These are phyloP conservation scores for Triplophysa yarkandensis DNA, from an alignment of 2,797 vertebrate genomes.

Conservation along the genomic window DNA sequence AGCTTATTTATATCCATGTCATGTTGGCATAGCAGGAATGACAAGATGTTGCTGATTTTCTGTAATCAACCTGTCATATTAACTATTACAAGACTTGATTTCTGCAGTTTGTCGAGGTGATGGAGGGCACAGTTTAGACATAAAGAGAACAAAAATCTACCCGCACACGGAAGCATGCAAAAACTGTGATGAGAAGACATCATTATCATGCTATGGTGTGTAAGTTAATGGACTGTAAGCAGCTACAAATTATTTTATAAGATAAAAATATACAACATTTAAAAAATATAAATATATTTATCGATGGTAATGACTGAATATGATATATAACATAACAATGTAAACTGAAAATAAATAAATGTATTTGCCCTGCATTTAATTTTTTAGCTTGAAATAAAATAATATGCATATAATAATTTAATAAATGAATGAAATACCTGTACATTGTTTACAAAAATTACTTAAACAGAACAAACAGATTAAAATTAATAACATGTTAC, in stretches of 20 bases:
- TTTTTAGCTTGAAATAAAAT: background rate
- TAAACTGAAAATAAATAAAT: too few relatives aligned
- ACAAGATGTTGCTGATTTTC: conserved; percentile 15
- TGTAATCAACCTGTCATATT: conserved; percentile 34
- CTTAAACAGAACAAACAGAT: background rate
- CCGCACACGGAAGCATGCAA: background rate
- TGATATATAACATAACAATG: background rate
- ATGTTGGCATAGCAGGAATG: background rate
- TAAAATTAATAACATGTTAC: background rate
- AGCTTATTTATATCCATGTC: conserved; percentile 28
- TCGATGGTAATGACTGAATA: background rate
- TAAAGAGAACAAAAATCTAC: background rate
- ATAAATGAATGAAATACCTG: background rate
- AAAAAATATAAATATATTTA: too few relatives aligned
- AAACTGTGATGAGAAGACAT: conserved; percentile 23
- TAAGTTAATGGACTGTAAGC: conserved; percentile 31
- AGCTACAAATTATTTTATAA: too few relatives aligned
- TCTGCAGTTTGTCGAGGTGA: conserved; percentile 26
- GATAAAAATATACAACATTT: too few relatives aligned
- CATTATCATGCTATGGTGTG: conserved; percentile 26
- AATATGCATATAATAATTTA: background rate
- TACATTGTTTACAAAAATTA: background rate
- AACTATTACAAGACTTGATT: conserved; percentile 28
- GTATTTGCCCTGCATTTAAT: background rate
- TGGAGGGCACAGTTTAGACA: conserved; percentile 12